A percentile compares a stretch with the other conserved stretches of the same genome.
These are phyloP conservation scores for Euplexia lucipara DNA, from an alignment of 2,888 invertebrate genomes.

Conservation along the genomic window DNA sequence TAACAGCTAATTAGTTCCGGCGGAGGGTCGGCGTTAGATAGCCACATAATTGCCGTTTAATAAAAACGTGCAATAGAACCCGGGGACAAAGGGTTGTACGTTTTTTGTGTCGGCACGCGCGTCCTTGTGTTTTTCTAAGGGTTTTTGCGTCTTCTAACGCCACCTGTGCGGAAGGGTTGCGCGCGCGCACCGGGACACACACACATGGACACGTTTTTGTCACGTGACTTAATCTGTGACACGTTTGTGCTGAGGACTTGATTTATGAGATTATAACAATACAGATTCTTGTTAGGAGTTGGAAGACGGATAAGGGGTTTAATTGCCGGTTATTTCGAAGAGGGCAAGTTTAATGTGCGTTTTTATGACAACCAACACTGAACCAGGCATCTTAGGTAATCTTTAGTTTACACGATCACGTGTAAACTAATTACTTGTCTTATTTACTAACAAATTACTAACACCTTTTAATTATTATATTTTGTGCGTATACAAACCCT, in stretches of 20 bases:
- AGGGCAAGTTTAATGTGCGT: neutral
- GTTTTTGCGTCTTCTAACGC: conserved; percentile 66
- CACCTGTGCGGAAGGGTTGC: conserved; percentile 69
- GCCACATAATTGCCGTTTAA: conserved; percentile 68
- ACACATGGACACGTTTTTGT: conserved; percentile 19
- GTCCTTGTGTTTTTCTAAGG: conserved; percentile 71
- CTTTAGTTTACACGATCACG: too few species aligned
- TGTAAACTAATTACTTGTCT: too few species aligned
- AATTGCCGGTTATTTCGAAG: neutral
- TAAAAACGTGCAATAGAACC: conserved; percentile 73
- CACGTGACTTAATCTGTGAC: conserved; percentile 37
- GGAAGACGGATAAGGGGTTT: conserved; percentile 4
- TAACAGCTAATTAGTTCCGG: conserved; percentile 79
- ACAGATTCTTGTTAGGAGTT: neutral
- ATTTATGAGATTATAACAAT: conserved; percentile 46
- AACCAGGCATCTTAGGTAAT: neutral
- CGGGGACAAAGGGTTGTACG: conserved; percentile 76
- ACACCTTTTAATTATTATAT: too few species aligned
- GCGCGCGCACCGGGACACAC: conserved; percentile 39
- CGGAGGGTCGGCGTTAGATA: conserved; percentile 77
- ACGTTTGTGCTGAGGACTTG: conserved; percentile 19
- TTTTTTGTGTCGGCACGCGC: conserved; percentile 75
- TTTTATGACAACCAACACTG: neutral
- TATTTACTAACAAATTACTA: too few species aligned
- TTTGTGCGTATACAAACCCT: too few species aligned